Percentiles rank a stretch among this genome's conserved stretches.
Conservation (phyloP, 2,797 vertebrate species). For the Mus minutoides region DNA sequence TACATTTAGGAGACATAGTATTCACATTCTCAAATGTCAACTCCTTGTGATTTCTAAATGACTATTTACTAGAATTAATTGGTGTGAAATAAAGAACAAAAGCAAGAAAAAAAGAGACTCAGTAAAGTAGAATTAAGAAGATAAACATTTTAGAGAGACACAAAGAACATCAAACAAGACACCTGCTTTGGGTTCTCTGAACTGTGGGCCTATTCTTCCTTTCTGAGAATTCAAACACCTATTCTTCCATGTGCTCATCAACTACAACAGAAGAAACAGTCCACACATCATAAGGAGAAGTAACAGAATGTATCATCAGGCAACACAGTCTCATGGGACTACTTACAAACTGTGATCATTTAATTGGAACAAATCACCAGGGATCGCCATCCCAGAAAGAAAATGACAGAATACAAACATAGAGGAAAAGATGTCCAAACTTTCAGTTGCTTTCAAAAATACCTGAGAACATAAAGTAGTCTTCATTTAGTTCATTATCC, state of each 20-base stretch:
- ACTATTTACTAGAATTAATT: conserved; percentile 63
- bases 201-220: neutral
- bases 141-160: neutral
- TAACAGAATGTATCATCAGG: neutral
- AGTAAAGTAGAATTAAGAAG: conserved; percentile 24
- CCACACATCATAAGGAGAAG: neutral
- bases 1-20: neutral
- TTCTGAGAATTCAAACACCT: conserved; percentile 42
- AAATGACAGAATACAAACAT: neutral
- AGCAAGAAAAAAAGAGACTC: conserved; percentile 1
- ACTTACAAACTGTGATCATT: neutral
- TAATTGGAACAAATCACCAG: conserved; percentile 27
- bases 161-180: neutral
- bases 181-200: neutral
- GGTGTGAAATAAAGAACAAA: neutral
- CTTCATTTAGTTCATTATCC: neutral
- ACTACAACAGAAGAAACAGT: neutral
- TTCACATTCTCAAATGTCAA: conserved; percentile 11
- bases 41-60: conserved; percentile 1
- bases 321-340: neutral
- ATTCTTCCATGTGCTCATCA: neutral
- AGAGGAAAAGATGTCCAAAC: neutral
- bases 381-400: neutral
- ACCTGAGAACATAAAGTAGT: neutral
- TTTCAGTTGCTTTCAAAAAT: conserved; percentile 14